Conservation (phyloP, 2,797 vertebrate genomes). For the Sparus aurata region DNA sequence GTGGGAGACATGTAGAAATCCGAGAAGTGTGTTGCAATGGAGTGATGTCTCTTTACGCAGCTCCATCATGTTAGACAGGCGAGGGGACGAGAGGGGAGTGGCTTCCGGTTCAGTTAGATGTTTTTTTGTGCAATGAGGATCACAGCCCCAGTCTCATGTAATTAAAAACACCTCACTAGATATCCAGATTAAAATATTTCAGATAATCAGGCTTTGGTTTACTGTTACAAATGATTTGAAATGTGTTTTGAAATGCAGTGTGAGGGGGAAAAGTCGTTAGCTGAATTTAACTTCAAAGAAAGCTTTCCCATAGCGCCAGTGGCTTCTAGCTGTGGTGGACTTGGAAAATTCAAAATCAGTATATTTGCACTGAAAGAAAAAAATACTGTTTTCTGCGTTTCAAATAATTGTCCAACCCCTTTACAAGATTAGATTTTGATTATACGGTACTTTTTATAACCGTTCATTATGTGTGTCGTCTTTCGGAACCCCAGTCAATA, state of each 20-base stretch:
- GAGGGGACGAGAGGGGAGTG: constrained; percentile 4
- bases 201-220: neutral
- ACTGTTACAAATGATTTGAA: neutral
- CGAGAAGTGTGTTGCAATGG: constrained; percentile 73
- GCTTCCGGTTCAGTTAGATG: constrained; percentile 16
- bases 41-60: constrained; percentile 70
- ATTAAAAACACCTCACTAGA: neutral
- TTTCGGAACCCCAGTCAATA: constrained; percentile 4
- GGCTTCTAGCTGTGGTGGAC: neutral
- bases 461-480: neutral
- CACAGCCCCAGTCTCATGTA: neutral
- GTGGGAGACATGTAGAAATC: constrained; percentile 78
- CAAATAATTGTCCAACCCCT: too few relatives aligned
- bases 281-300: neutral
- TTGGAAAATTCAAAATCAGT: neutral
- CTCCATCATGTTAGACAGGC: constrained; percentile 68
- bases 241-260: constrained; percentile 9
- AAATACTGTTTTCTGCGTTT: neutral
- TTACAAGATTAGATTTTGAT: neutral
- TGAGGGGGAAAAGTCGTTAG: neutral
- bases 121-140: constrained; percentile 2
- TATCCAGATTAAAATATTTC: neutral
- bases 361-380: neutral
- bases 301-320: neutral
- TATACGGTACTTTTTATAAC: neutral